A percentile compares a stretch with the other conserved stretches of the same genome.
Evolutionary conservation across 2,797 vertebrate genomes (phyloP).

Genomic region (Nasua narica): DNA sequence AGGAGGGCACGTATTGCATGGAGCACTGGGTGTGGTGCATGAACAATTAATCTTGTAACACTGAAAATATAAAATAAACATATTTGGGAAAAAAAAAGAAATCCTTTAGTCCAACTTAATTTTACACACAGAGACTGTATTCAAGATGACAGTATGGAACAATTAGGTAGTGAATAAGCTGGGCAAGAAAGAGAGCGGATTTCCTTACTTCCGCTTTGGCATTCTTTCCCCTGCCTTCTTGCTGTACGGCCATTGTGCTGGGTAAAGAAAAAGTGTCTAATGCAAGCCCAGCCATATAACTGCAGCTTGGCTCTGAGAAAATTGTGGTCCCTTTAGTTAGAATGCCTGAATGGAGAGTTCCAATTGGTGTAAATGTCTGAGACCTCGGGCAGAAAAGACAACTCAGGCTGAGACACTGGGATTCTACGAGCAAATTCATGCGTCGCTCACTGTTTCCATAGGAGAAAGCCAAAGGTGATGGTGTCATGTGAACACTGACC

Average conservation of each 20-base stretch:
- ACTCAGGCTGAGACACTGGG: not conserved
- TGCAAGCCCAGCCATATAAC: not conserved
- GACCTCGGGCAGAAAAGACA: too few species aligned
- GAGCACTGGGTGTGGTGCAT: too few species aligned
- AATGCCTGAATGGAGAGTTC: not conserved
- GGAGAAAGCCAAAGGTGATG: not conserved
- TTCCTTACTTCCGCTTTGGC: not conserved
- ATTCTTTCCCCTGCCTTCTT: not conserved
- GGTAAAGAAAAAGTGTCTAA: not conserved
- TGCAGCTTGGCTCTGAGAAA: not conserved
- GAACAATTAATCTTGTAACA: too few species aligned
- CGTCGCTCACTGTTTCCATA: not conserved
- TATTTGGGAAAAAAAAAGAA: too few species aligned
- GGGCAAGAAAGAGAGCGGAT: not conserved
- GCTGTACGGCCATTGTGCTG: not conserved
- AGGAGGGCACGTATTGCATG: too few species aligned
- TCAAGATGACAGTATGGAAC: not conserved
- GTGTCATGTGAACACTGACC: not conserved
- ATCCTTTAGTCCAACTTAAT: not conserved
- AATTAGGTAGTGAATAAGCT: not conserved
- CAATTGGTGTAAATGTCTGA: not conserved
- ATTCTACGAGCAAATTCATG: not conserved
- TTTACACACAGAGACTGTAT: not conserved
- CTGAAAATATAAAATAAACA: too few species aligned
- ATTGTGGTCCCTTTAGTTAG: not conserved